Conservation (phyloP, 2,797 vertebrate genomes). For the Poeciliopsis turneri region DNA sequence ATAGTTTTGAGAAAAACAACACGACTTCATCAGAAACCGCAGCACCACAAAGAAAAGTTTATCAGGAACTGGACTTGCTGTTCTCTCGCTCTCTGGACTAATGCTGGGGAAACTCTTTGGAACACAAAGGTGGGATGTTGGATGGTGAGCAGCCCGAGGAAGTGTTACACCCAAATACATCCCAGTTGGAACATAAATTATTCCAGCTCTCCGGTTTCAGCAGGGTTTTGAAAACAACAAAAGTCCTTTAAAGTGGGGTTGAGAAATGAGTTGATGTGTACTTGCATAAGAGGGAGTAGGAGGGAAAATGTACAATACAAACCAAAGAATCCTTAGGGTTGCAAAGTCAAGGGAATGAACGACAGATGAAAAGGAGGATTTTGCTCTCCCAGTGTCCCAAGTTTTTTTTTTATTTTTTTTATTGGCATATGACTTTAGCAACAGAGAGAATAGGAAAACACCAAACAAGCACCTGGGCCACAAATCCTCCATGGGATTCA, state of each 20-base stretch:
- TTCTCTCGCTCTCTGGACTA: slow-evolving; percentile 56
- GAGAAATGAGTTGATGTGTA: slow-evolving; percentile 39
- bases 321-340: slow-evolving; percentile 21
- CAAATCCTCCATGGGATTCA: slow-evolving; percentile 7
- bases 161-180: slow-evolving; percentile 58
- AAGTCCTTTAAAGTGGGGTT: slow-evolving; percentile 47
- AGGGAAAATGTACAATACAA: slow-evolving; percentile 11
- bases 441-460: slow-evolving; percentile 28
- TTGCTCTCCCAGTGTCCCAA: slow-evolving; percentile 12
- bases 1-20: slow-evolving; percentile 7
- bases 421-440: slow-evolving; percentile 30
- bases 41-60: slow-evolving; percentile 20
- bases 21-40: slow-evolving; percentile 31
- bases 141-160: slow-evolving; percentile 58
- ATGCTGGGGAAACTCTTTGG: slow-evolving; percentile 46
- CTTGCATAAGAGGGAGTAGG: slow-evolving; percentile 30
- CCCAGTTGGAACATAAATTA: slow-evolving; percentile 66
- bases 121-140: slow-evolving; percentile 50
- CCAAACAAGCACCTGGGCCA: neutral
- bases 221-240: slow-evolving; percentile 56
- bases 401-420: slow-evolving; percentile 47
- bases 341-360: slow-evolving; percentile 30
- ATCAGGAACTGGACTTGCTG: slow-evolving; percentile 33
- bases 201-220: slow-evolving; percentile 52
- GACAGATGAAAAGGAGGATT: slow-evolving; percentile 12